Percentiles rank a stretch among this genome's conserved stretches.
Conservation (phyloP, 2,888 invertebrate genomes). For the Ceriagrion tenellum region DNA sequence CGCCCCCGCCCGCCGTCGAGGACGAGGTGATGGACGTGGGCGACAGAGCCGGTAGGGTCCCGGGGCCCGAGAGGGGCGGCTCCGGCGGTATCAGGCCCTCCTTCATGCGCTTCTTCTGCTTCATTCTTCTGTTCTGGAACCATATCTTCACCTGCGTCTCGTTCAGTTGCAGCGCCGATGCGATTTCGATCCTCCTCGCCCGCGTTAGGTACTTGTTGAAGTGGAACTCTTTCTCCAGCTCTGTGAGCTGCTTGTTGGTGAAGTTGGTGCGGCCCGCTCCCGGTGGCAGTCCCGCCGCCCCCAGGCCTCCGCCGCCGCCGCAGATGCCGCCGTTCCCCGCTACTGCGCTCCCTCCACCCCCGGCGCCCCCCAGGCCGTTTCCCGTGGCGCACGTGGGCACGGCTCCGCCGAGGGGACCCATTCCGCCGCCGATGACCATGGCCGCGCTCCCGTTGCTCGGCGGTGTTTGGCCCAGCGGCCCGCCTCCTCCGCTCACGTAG, state of each 20-base stretch:
- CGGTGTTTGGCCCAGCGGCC: constrained; percentile 32
- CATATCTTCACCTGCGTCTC: constrained; percentile 99
- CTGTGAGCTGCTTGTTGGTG: constrained; percentile 99
- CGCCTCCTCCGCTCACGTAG: constrained; percentile 70
- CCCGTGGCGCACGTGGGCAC: constrained; percentile 49
- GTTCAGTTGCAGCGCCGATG: constrained; percentile 96
- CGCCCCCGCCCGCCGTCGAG: constrained; percentile 29
- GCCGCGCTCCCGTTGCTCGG: constrained; percentile 13
- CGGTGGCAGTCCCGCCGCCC: constrained; percentile 69
- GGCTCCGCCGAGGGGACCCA: constrained; percentile 52
- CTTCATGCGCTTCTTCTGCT: constrained; percentile 98
- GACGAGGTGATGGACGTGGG: constrained; percentile 76
- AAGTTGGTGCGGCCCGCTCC: constrained; percentile 95
- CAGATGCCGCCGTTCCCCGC: background rate
- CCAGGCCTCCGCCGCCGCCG: constrained; percentile 38
- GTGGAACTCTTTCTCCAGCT: constrained; percentile 99
- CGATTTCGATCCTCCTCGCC: constrained; percentile 98
- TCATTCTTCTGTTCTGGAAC: constrained; percentile 99
- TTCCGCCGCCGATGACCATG: constrained; percentile 28
- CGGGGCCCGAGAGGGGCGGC: constrained; percentile 76
- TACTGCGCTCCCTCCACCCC: background rate
- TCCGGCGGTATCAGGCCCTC: constrained; percentile 90
- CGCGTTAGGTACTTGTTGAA: constrained; percentile 99
- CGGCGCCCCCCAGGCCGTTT: background rate
- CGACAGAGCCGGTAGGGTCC: constrained; percentile 77